Evolutionary conservation across 2,113 vertebrate species (phyloP).

Genomic region (Pampusana beccarii): DNA sequence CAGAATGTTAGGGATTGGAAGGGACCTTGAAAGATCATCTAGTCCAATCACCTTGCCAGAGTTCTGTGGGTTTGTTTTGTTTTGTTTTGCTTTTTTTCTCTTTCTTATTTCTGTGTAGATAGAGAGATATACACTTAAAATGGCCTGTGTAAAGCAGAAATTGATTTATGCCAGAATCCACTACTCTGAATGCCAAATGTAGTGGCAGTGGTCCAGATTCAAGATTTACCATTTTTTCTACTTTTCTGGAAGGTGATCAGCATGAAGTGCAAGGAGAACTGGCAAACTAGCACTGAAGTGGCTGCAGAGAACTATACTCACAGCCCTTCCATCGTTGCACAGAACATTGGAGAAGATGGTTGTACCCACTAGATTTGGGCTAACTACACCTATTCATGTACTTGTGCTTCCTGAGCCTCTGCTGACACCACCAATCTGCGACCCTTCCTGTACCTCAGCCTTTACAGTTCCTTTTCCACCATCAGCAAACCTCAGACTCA

Average conservation of each 20-base stretch:
- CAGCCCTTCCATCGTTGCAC: not conserved
- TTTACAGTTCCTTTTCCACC: not conserved
- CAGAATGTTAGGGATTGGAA: too few relatives aligned
- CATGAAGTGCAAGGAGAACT: not conserved
- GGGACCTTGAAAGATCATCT: too few relatives aligned
- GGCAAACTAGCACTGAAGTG: not conserved
- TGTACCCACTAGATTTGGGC: not conserved
- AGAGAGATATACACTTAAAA: not conserved
- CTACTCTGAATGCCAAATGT: not conserved
- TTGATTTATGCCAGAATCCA: not conserved
- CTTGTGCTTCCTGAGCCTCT: not conserved
- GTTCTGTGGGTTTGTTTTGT: too few relatives aligned
- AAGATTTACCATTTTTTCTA: not conserved
- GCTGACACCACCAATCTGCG: rapidly evolving
- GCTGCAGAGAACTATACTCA: not conserved
- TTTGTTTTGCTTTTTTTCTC: not conserved
- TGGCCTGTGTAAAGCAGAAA: not conserved
- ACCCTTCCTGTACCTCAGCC: not conserved
- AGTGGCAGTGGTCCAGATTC: not conserved
- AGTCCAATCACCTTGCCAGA: too few relatives aligned
- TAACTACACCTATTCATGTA: not conserved
- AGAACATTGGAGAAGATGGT: not conserved
- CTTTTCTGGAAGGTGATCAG: not conserved
- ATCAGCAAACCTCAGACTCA: not conserved
- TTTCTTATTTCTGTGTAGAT: not conserved